Evolutionary conservation across 1,140 invertebrate genomes (phyloP).

Genomic region (Anoplophora glabripennis): DNA sequence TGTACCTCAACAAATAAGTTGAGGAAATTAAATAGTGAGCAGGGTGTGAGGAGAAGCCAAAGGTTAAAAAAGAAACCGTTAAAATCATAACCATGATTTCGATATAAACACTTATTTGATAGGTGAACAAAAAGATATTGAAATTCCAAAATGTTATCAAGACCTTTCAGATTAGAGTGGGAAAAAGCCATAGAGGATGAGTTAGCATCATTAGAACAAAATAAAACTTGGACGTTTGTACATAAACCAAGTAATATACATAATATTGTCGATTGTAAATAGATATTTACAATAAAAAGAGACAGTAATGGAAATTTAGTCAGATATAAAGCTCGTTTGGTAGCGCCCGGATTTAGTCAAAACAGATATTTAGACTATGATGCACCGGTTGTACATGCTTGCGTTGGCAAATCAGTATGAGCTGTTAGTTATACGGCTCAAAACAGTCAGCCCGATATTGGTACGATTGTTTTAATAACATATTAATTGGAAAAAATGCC

Average conservation of each 20-base stretch:
- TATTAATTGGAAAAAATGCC: too few relatives aligned
- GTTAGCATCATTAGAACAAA: constrained; percentile 42
- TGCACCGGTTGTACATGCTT: too few relatives aligned
- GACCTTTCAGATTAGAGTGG: constrained; percentile 40
- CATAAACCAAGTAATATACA: constrained; percentile 42
- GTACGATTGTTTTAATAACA: too few relatives aligned
- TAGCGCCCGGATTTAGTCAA: constrained; percentile 48
- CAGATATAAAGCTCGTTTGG: constrained; percentile 49
- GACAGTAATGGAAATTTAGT: constrained; percentile 40
- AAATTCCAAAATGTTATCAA: constrained; percentile 35
- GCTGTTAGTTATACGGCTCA: too few relatives aligned
- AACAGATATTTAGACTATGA: too few relatives aligned
- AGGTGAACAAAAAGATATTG: not conserved
- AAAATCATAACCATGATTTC: constrained; percentile 1
- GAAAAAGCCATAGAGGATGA: constrained; percentile 45
- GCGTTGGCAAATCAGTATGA: too few relatives aligned
- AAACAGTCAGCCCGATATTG: too few relatives aligned
- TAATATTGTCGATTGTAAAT: constrained; percentile 47
- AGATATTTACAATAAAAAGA: constrained; percentile 44
- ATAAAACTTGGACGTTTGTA: constrained; percentile 49
- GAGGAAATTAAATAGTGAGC: not conserved
- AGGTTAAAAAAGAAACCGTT: constrained; percentile 8
- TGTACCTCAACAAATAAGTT: too few relatives aligned
- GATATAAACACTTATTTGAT: constrained; percentile 2
- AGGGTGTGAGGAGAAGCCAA: constrained; percentile 13